Evolutionary conservation across 1,140 invertebrate species (phyloP), one percentile per base, ranked within the genome.

Genomic region (Bombus confusus): DNA sequence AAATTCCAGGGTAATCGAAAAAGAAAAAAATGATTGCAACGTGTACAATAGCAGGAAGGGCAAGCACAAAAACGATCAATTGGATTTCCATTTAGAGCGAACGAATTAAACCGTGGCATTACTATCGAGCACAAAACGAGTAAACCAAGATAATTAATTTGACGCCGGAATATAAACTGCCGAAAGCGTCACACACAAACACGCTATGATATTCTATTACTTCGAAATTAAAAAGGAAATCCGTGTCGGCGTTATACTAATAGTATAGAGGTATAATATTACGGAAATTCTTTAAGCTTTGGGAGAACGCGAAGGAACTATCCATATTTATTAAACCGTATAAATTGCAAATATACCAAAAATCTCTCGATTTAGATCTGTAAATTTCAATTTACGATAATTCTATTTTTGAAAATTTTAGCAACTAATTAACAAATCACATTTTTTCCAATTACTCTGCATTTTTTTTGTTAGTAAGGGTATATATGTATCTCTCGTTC

Each of bases 131-230:
- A 13, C 39, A 43, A 62, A 78, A 41, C 62, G 59, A 47, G 34
- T 34, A 79, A 79, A 79, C 62, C 64, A 68, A 47, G 77, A 79
- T 79, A 79, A 79, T 79, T 79, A 79, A 79, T 79, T 79, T 79
- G 41, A 79, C n/a, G n/a, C 59, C 3, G 41, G 62, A 28, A 43
- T 43, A 79, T 43, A 79, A 79, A 64, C 62, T 68, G 68, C 31
- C 77, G 77, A 66, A 41, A 79, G 12, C 41, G 62, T 68, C 22
- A 31, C 64, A 13, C n/a, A 18, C n/a, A 25, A 43, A 68, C 77
- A 15, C 9, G 22, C 39, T 13, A 34, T 68, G 41, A 43, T 68
- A 47, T 52, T 75, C 73, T 52, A 52, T 74, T 41, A n/a, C 5
- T n/a, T 41, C 3, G 15, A 41, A 62, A 77, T 77, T 62, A n/a